phyloP scores from a whole-genome alignment of 2,113 vertebrate species.

The Grus americana region DNA sequence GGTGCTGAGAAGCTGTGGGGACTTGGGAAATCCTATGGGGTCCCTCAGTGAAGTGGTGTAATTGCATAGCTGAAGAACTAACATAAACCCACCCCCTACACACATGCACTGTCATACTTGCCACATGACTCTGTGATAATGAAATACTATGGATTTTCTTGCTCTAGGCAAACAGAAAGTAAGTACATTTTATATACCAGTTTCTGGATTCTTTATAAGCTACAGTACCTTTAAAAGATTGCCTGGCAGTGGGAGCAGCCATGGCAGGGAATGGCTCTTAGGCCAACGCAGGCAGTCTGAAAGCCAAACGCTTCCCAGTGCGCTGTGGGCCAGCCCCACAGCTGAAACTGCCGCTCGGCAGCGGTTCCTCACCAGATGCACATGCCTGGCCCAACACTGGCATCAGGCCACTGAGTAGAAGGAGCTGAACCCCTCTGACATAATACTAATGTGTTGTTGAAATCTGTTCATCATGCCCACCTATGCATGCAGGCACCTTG shows the following conservation, averaged over 20 bases:
- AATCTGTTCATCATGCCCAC: neutral
- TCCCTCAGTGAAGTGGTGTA: neutral
- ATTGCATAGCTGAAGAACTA: neutral
- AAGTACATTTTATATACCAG: neutral
- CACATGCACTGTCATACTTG: neutral
- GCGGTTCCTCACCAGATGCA: neutral
- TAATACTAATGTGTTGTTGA: neutral
- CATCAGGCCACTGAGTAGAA: neutral
- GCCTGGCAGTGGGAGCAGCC: neutral
- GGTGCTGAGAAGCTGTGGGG: neutral
- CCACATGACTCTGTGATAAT: neutral
- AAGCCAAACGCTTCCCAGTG: neutral
- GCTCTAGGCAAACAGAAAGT: neutral
- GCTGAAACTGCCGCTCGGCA: accelerated
- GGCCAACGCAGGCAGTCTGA: neutral
- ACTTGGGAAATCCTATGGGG: neutral
- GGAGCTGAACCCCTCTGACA: neutral
- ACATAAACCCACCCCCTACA: neutral
- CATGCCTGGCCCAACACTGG: neutral
- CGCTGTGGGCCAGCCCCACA: neutral
- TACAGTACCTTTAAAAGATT: neutral
- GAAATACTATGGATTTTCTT: neutral
- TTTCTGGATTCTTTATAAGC: neutral
- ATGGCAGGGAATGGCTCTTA: neutral
- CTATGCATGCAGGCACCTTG: neutral